Base-by-base conservation (phyloP, 2,797 vertebrate species). In the Sciaenops ocellatus region DNA sequence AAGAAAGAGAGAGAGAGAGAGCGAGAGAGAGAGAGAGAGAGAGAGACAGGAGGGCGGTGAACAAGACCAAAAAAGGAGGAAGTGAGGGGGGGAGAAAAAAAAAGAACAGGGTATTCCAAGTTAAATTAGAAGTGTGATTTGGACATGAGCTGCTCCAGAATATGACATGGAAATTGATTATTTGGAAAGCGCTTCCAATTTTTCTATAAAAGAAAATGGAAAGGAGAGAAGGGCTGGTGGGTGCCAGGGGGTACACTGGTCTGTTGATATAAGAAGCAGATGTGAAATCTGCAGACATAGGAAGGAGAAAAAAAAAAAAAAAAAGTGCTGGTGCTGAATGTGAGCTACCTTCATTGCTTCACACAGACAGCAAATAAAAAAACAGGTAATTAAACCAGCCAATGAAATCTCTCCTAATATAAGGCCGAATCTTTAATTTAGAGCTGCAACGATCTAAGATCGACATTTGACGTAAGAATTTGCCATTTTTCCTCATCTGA, bases 221-320 rank as follows among this genome's bases (percentile, higher is more conserved):
- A 79, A 84, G 79, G 50, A 51, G 76, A 68, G 78, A 62, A 26
- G 0, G 34, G 18, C 18, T 15, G 71, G 75, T 5, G 78, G 67
- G 90, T 84, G 86, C 88, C 73, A 82, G 70, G 65, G 76, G 71
- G 76, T 69, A 76, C 64, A 57, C 60, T 57, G 79, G 52, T 52
- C 63, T 74, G 86, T 51, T 91, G 83, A 94, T 93, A 91, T 89
- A 64, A 91, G 90, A 91, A 93, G 83, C 93, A 94, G 92, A 94
- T 93, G 93, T 92, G 89, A 92, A 92, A 88, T 84, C 88, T 90
- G 86, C 88, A 90, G 87, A 91, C 74, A 77, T 34, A 63, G 60
- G 70, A 86, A 46, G 79, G 70, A 76, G 86, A 88, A 85, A 79
- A 62, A 47, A 73, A 51, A 87, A 88, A 85, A 79, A 62, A 47